Evolutionary conservation across 1,140 invertebrate species (phyloP), one percentile per base, ranked within the genome.

Genomic region (Euura lappo): DNA sequence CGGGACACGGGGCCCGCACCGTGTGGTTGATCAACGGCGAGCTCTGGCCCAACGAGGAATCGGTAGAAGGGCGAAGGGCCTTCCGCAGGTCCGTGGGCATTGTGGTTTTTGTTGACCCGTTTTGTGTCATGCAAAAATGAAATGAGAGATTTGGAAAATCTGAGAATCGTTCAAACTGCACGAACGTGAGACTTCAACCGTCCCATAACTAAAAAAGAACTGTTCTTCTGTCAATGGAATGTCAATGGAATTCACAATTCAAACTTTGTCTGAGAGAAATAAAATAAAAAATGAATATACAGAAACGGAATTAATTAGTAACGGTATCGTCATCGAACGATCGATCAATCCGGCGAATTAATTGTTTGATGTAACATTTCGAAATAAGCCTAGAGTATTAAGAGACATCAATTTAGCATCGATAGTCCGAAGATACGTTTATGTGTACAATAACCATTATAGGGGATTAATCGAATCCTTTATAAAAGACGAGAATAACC

Each of bases 371-470:
- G 28, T 28, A 28, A 28, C 28, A 28, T 28, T 28, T 1, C 0
- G 28, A 28, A 28, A 28, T 1, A 28, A 28, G 28, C 28, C 28
- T 0, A 0, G 28, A 28, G 28, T 28, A 1, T 0, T 28, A 60
- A 60, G 45, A 67, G 68, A 68, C 65, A 75, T 60, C 71, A 71
- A 70, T 72, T 72, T 75, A 75, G 66, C 68, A 67, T 70, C 66
- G 45, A 72, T 69, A 72, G 72, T 13, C 74, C 13, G 68, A 28
- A 28, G 28, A 28, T 28, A 67, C 71, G 43, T 73, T 75, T 75
- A 75, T 73, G 71, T 43, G 67, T 71, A 70, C 73, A 71, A 72
- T 75, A 75, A 75, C 65, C 74, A 73, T 70, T 70, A 71, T 46
- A 69, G 42, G 68, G 70, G 72, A 71, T 28, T 28, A 28, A 75